phyloP scores from a whole-genome alignment of 2,888 invertebrate genomes.

The Norana najaformis region DNA sequence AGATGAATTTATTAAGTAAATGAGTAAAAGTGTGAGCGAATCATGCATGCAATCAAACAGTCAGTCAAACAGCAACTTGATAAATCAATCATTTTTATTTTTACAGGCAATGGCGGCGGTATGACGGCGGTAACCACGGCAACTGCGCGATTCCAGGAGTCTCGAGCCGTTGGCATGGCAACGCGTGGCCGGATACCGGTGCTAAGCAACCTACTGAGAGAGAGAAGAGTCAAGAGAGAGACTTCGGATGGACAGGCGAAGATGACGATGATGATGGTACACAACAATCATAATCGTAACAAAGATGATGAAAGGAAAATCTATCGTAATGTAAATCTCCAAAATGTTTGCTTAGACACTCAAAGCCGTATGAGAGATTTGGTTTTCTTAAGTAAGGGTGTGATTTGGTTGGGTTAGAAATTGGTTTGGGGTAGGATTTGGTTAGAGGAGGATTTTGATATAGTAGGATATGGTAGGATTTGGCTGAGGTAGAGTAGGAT shows the following conservation, averaged over 20 bases:
- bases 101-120: background rate
- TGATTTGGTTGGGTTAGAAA: too few relatives aligned
- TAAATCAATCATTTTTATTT: background rate
- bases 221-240: background rate
- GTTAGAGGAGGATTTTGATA: too few relatives aligned
- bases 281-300: background rate
- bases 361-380: too few relatives aligned
- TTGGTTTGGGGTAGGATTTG: too few relatives aligned
- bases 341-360: too few relatives aligned
- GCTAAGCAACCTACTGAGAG: background rate
- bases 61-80: background rate
- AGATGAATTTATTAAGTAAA: too few relatives aligned
- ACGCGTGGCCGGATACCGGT: background rate
- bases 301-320: background rate
- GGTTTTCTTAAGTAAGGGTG: too few relatives aligned
- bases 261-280: background rate
- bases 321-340: background rate
- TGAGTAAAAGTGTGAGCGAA: too few relatives aligned
- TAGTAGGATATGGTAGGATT: background rate
- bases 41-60: background rate
- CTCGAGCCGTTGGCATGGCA: slow-evolving; percentile 16
- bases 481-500: background rate
- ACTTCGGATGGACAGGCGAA: background rate
- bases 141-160: background rate
- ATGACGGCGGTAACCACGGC: background rate